A percentile compares a stretch with the other conserved stretches of the same genome.
These are phyloP conservation scores for Cranoglanis bouderius DNA, from an alignment of 2,113 vertebrate species.

Conservation along the genomic window DNA sequence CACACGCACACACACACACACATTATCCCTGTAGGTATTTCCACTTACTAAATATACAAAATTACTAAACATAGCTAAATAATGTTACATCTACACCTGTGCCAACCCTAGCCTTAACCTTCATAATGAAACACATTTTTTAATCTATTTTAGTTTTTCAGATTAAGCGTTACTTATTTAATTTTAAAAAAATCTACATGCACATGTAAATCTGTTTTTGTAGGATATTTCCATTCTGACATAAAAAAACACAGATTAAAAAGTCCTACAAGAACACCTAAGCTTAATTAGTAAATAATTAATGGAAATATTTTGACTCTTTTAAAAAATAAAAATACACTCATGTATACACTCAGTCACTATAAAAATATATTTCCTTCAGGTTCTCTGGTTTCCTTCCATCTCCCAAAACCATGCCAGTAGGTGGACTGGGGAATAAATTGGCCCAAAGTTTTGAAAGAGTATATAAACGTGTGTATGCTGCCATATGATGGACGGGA, in stretches of 20 bases:
- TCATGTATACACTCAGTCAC: no score
- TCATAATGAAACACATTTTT: background rate
- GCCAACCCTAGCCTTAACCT: background rate
- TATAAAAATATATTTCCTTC: background rate
- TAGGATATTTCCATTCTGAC: background rate
- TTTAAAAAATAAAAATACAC: no score
- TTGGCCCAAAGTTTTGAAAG: background rate
- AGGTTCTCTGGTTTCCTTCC: background rate
- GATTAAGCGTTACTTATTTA: background rate
- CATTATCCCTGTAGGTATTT: background rate
- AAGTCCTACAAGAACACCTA: no score
- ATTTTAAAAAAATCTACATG: background rate
- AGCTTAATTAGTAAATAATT: no score
- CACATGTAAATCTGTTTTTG: background rate
- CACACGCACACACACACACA: background rate
- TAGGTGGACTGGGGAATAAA: background rate
- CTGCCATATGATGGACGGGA: background rate
- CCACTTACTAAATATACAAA: no score
- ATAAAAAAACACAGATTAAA: no score
- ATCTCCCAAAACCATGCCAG: background rate
- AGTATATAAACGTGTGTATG: background rate
- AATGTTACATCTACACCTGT: background rate
- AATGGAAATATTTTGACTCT: no score
- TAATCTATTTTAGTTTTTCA: background rate
- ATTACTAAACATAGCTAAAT: background rate